Evolutionary conservation across 1,140 invertebrate species (phyloP).

Genomic region (Gonatopus flavifemur): DNA sequence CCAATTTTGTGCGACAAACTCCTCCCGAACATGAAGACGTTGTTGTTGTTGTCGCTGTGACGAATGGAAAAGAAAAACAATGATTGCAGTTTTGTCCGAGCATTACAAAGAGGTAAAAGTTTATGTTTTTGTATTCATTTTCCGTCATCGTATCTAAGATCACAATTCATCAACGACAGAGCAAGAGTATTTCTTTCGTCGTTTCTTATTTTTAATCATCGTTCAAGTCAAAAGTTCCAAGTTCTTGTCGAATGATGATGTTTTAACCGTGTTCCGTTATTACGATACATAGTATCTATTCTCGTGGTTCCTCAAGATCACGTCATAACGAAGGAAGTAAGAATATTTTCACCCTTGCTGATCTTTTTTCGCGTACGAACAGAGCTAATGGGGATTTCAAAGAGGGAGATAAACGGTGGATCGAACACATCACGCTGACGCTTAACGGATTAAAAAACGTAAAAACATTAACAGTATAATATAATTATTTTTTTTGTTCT

Average conservation of each 20-base stretch:
- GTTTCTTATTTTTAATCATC: too few relatives aligned
- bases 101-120: too few relatives aligned
- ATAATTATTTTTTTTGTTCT: slow-evolving; percentile 43
- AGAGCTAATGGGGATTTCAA: slow-evolving; percentile 28
- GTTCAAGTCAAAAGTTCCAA: not conserved
- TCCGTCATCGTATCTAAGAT: too few relatives aligned
- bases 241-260: not conserved
- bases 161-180: too few relatives aligned
- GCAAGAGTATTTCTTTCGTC: too few relatives aligned
- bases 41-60: too few relatives aligned
- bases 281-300: slow-evolving; percentile 23
- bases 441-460: slow-evolving; percentile 55
- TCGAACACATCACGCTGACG: slow-evolving; percentile 44
- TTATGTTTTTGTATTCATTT: too few relatives aligned
- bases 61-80: too few relatives aligned
- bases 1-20: too few relatives aligned
- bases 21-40: too few relatives aligned
- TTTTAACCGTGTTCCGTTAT: slow-evolving; percentile 9
- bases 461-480: slow-evolving; percentile 56
- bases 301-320: slow-evolving; percentile 11
- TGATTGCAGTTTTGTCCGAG: too few relatives aligned
- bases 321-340: slow-evolving; percentile 7
- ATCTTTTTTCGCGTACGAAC: slow-evolving; percentile 37
- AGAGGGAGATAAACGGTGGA: slow-evolving; percentile 35
- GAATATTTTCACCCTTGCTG: slow-evolving; percentile 4